Conservation (phyloP, 2,113 vertebrate species). For the Poeciliopsis retropinna region DNA sequence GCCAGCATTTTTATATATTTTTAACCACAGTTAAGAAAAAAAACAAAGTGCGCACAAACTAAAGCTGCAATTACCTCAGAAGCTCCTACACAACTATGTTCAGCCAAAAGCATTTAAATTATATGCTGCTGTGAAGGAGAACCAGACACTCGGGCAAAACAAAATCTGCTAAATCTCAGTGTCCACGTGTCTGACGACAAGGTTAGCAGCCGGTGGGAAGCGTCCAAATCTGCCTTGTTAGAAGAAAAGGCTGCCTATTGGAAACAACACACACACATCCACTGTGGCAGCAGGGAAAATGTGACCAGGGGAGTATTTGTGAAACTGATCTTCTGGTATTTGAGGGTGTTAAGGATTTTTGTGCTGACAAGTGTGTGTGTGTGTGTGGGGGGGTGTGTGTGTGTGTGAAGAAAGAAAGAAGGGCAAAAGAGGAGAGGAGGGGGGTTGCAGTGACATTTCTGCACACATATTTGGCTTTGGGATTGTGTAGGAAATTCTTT, state of each 20-base stretch:
- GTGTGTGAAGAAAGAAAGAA: neutral
- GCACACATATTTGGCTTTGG: conserved; percentile 34
- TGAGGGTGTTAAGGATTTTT: conserved; percentile 44
- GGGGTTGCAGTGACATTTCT: conserved; percentile 25
- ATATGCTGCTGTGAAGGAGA: conserved; percentile 37
- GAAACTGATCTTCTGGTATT: conserved; percentile 52
- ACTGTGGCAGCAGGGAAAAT: conserved; percentile 21
- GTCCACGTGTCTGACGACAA: conserved; percentile 40
- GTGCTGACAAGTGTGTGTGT: conserved; percentile 27
- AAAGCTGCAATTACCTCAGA: conserved; percentile 51
- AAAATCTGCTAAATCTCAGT: conserved; percentile 14
- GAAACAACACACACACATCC: conserved; percentile 20
- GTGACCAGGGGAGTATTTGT: conserved; percentile 46
- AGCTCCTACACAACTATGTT: conserved; percentile 24
- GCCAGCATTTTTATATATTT: neutral
- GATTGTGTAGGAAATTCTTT: conserved; percentile 68
- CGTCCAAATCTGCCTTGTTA: neutral
- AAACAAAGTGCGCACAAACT: conserved; percentile 27
- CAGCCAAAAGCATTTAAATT: conserved; percentile 62
- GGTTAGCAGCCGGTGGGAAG: conserved; percentile 13
- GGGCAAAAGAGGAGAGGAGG: no score
- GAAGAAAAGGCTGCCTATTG: conserved; percentile 28
- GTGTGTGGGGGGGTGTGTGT: neutral
- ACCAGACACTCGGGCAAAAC: conserved; percentile 20
- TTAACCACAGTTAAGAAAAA: neutral